phyloP scores from a whole-genome alignment of 2,888 invertebrate species.

The Perdita meconis region DNA sequence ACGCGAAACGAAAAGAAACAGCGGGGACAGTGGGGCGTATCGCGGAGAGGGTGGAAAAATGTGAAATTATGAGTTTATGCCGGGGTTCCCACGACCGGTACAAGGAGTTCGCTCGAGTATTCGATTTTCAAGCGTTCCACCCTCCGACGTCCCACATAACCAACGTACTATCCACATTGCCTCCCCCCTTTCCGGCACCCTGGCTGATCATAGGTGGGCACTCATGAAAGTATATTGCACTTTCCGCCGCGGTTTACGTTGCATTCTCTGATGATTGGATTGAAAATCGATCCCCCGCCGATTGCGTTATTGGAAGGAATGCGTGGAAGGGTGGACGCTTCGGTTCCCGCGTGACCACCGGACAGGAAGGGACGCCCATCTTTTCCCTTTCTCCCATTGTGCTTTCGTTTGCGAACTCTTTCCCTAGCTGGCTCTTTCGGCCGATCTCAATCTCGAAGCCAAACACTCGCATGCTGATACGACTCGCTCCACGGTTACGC shows the following conservation, averaged over 20 bases:
- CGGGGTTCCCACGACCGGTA: slow-evolving; percentile 64
- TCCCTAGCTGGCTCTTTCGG: slow-evolving; percentile 18
- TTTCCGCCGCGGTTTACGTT: slow-evolving; percentile 77
- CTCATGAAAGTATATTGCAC: slow-evolving; percentile 82
- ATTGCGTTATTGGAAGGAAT: slow-evolving; percentile 72
- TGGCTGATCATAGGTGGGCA: slow-evolving; percentile 62
- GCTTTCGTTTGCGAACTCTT: slow-evolving; percentile 11
- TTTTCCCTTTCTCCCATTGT: slow-evolving; percentile 32
- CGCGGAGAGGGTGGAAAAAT: slow-evolving; percentile 56
- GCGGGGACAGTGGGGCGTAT: too few relatives aligned
- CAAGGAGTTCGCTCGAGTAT: slow-evolving; percentile 71
- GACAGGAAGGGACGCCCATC: slow-evolving; percentile 46
- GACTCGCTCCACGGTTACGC: slow-evolving; percentile 28
- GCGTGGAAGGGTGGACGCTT: slow-evolving; percentile 29
- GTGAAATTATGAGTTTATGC: slow-evolving; percentile 74
- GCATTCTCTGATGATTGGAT: slow-evolving; percentile 82
- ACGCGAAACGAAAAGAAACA: background rate
- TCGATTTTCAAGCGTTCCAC: slow-evolving; percentile 72
- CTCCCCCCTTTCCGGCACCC: slow-evolving; percentile 43
- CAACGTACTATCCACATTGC: slow-evolving; percentile 60
- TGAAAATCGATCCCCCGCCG: slow-evolving; percentile 80
- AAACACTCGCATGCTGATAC: slow-evolving; percentile 61
- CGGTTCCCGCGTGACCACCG: slow-evolving; percentile 32
- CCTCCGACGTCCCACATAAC: slow-evolving; percentile 46
- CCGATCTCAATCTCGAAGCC: slow-evolving; percentile 64